phyloP scores from a whole-genome alignment of 2,888 invertebrate species.

The Drosophila algonquin region DNA sequence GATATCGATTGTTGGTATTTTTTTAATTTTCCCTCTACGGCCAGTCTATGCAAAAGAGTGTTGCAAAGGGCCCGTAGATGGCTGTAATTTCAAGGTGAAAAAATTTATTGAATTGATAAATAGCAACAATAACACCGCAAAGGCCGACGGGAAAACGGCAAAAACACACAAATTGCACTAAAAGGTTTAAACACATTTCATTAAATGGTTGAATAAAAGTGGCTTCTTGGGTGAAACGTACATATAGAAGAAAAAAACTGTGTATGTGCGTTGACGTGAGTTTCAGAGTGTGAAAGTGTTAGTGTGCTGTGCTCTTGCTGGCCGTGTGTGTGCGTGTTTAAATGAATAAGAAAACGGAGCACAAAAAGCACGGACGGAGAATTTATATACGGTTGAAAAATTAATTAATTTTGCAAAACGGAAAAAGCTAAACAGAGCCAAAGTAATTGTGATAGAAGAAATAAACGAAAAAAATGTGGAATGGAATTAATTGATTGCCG shows the following conservation, averaged over 20 bases:
- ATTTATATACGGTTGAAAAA: slow-evolving; percentile 50
- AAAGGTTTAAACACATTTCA: slow-evolving; percentile 29
- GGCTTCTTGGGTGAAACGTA: slow-evolving; percentile 41
- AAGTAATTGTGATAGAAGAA: slow-evolving; percentile 41
- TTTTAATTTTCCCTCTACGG: too few species aligned
- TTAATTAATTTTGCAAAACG: slow-evolving; percentile 47
- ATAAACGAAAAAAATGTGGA: slow-evolving; percentile 33
- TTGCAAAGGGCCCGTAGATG: slow-evolving; percentile 1
- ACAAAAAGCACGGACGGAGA: slow-evolving; percentile 63
- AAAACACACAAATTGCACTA: slow-evolving; percentile 11
- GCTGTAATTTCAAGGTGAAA: slow-evolving; percentile 75
- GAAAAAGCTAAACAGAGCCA: slow-evolving; percentile 12
- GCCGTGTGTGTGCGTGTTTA: slow-evolving; percentile 67
- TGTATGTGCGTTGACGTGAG: slow-evolving; percentile 69
- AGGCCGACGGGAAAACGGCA: slow-evolving; percentile 11
- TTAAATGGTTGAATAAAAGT: slow-evolving; percentile 38
- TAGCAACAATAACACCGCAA: slow-evolving; percentile 63
- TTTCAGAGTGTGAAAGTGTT: slow-evolving; percentile 45
- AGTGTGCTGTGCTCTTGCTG: slow-evolving; percentile 25
- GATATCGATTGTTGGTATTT: too few species aligned
- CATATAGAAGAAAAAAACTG: slow-evolving; percentile 57
- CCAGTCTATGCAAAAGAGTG: background rate
- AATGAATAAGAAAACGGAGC: slow-evolving; percentile 75
- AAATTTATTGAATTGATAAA: slow-evolving; percentile 61
- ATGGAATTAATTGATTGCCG: slow-evolving; percentile 31